Evolutionary conservation across 2,888 invertebrate species (phyloP), one percentile per base, ranked within the genome.

Genomic region (Anthrax anthrax): DNA sequence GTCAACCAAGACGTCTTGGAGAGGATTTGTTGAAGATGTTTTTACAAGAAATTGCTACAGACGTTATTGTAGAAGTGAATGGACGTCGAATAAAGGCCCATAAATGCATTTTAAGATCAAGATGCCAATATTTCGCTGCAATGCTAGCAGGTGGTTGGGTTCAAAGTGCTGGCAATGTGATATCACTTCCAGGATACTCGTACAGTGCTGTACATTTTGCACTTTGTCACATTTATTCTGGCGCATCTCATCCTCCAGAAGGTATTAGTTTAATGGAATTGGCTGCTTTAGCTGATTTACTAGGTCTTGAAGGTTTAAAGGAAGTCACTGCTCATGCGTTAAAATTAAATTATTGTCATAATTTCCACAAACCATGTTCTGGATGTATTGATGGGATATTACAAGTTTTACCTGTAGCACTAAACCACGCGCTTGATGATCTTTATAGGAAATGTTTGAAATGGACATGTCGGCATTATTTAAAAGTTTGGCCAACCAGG

Each of bases 41-140:
- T 64, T 67, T 89, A 50, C 88, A 90, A 60, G 90, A 90, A 69
- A 84, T 89, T 46, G 87, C 87, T 53, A 83, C 91, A 0, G 92
- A 92, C 62, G 88, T 90, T 39, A 77, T 81, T 6, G 80, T 89
- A 12, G 86, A 89, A 62, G 88, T 89, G 13, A 81, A 81, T 38
- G 89, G 87, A 1, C 76, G 83, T 43, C 76, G 84, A 43, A 81
- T 94, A 43, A 82, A 82, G 61, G 92, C 92, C 2, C 92, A 92
- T 63, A 89, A 89, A 67, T 92, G 92, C 64, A 88, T 95, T 58
- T 70, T 95, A 50, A 84, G 89, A 44, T 90, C 91, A 13, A 59
- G 94, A 46, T 94, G 92, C 62, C 88, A 87, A 62, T 94, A 92
- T 65, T 95, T 95, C 67, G 89, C 90, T 10, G 90, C 87, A 17